Base-by-base conservation (phyloP, 2,888 invertebrate species). In the Phengaris alcon region DNA sequence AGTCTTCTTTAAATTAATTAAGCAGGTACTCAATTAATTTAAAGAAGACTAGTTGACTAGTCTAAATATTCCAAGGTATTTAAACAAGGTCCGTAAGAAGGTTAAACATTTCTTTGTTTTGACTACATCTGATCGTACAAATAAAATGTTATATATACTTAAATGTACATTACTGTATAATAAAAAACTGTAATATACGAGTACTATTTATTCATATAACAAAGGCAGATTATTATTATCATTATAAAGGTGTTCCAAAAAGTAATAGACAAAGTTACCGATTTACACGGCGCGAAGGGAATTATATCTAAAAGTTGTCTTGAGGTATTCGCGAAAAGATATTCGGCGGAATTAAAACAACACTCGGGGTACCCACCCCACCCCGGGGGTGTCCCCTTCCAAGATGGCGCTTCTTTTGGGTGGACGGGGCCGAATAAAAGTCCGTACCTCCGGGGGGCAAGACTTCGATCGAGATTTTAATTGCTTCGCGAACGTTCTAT, bases 361-460 rank as follows among this genome's bases (percentile, higher is more conserved):
- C 92, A 93, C 35, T 35, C 91, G 91, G 89, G 87, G 86, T 89
- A 64, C 83, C 81, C 83, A 79, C 81, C 82, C 82, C 82, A 82
- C 80, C 78, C 77, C 77, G 80, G 80, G 80, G 79, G 78, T 77
- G 76, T 81, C 81, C 84, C 83, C 84, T 84, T 87, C 90, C 92
- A 93, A 93, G 93, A 93, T 93, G 93, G 93, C 93, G 93, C 93
- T 93, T 91, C 93, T 93, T 93, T 93, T 91, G 92, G 93, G 93
- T 90, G 92, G 93, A 90, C 93, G 83, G 75, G 74, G 74, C 84
- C 91, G 92, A 92, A 93, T 93, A 93, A 93, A 93, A 93, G 91
- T 93, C 85, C 89, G 84, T 88, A 89, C 90, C 90, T 90, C 89
- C 89, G 90, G 90, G 85, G 88, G 88, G 84, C 84, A 88, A 87